Evolutionary conservation across 2,888 invertebrate species (phyloP).

Genomic region (Amphimallon solstitiale): DNA sequence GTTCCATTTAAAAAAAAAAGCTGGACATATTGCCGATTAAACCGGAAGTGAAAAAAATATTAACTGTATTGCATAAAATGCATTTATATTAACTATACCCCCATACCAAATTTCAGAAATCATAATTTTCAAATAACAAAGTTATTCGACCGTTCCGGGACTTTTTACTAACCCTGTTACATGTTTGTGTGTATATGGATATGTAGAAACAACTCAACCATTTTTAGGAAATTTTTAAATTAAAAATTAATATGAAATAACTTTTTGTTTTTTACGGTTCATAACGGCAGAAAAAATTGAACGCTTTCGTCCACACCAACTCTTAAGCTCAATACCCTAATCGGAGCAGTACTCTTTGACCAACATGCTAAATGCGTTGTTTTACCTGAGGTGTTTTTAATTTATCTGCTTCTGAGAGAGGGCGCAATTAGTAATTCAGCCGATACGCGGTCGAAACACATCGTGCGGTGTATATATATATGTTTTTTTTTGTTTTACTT

Average conservation of each 20-base stretch:
- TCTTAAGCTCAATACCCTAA: slow-evolving; percentile 5
- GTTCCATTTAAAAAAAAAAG: too few relatives aligned
- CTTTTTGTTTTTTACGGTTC: slow-evolving; percentile 8
- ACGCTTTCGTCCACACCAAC: background rate
- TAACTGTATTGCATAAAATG: too few relatives aligned
- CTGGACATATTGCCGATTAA: too few relatives aligned
- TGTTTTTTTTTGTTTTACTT: slow-evolving; percentile 48
- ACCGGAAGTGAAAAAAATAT: too few relatives aligned
- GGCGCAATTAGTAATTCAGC: slow-evolving; percentile 44
- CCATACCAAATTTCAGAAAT: too few relatives aligned
- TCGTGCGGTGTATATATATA: slow-evolving; percentile 37
- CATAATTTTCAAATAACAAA: too few relatives aligned
- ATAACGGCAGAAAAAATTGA: background rate
- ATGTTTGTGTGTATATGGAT: too few relatives aligned
- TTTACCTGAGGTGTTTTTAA: slow-evolving; percentile 38
- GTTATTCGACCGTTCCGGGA: too few relatives aligned
- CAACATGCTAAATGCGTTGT: slow-evolving; percentile 27
- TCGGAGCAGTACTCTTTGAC: slow-evolving; percentile 21
- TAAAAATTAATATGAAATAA: slow-evolving; percentile 23
- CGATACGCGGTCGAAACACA: slow-evolving; percentile 33
- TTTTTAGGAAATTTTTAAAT: background rate
- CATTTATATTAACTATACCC: too few relatives aligned
- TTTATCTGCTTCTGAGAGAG: slow-evolving; percentile 44
- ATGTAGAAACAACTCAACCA: too few relatives aligned
- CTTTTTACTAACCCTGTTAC: too few relatives aligned